Conservation (phyloP, 2,797 vertebrate species). For the Crocidura indochinensis region DNA sequence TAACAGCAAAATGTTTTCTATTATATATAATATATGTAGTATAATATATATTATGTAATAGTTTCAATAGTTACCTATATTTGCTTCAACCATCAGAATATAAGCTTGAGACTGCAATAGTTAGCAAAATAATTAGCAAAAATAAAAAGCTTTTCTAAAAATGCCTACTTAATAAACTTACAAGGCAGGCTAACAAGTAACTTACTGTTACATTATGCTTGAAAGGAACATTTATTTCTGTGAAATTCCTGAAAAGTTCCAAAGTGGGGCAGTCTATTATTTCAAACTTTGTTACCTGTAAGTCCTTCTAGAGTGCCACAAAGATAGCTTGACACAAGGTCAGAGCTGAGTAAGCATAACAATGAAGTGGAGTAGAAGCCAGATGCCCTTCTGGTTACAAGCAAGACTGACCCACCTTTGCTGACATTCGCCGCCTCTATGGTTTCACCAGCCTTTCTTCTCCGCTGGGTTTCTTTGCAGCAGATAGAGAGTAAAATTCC, state of each 20-base stretch:
- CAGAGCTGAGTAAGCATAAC: slow-evolving; percentile 82
- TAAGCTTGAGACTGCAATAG: not conserved
- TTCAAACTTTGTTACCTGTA: slow-evolving; percentile 74
- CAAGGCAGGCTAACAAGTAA: not conserved
- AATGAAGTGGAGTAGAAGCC: slow-evolving; percentile 80
- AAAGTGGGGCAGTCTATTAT: slow-evolving; percentile 27
- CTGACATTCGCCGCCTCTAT: slow-evolving; percentile 87
- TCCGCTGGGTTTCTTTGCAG: slow-evolving; percentile 88
- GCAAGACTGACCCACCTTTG: slow-evolving; percentile 88
- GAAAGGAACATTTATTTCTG: slow-evolving; percentile 12
- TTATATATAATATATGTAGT: too few species aligned
- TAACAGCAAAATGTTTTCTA: too few species aligned
- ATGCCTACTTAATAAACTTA: not conserved
- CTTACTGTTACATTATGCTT: not conserved
- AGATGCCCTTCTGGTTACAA: slow-evolving; percentile 80
- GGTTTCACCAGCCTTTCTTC: slow-evolving; percentile 86
- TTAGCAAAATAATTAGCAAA: not conserved
- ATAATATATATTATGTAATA: too few species aligned
- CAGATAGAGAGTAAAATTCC: slow-evolving; percentile 88
- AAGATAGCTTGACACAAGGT: slow-evolving; percentile 83
- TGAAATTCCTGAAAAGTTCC: slow-evolving; percentile 28
- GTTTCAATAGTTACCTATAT: not conserved
- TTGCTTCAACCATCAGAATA: not conserved
- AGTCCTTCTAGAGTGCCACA: slow-evolving; percentile 75
- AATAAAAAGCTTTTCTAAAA: not conserved